These are phyloP conservation scores for Notarius quadriscutis DNA, from an alignment of 2,113 vertebrate species.

Conservation along the genomic window DNA sequence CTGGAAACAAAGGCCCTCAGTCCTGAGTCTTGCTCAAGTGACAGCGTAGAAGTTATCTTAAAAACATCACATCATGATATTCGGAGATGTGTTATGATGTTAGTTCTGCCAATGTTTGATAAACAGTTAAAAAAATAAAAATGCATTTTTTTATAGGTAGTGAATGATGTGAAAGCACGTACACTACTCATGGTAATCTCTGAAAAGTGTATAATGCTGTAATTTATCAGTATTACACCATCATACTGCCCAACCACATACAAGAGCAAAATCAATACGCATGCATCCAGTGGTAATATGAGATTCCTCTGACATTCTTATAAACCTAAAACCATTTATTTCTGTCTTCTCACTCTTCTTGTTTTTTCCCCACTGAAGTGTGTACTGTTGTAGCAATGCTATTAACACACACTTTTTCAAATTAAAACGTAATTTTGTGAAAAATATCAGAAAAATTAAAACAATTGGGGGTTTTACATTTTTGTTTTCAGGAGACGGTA, in stretches of 20 bases:
- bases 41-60: neutral
- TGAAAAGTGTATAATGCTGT: neutral
- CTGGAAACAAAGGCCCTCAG: constrained; percentile 24
- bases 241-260: neutral
- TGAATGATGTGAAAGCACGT: neutral
- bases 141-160: neutral
- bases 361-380: neutral
- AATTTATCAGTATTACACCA: neutral
- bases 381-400: neutral
- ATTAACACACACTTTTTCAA: neutral
- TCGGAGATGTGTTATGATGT: neutral
- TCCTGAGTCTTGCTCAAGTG: neutral
- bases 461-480: neutral
- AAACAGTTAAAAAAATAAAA: neutral
- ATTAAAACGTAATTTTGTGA: neutral
- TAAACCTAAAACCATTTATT: too few relatives aligned
- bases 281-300: neutral
- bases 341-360: neutral
- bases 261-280: neutral
- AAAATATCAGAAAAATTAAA: neutral
- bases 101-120: too few relatives aligned
- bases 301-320: neutral
- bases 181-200: neutral
- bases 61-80: neutral
- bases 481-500: neutral